phyloP scores from a whole-genome alignment of 2,113 vertebrate species.

The Apistogramma diplotaenia region DNA sequence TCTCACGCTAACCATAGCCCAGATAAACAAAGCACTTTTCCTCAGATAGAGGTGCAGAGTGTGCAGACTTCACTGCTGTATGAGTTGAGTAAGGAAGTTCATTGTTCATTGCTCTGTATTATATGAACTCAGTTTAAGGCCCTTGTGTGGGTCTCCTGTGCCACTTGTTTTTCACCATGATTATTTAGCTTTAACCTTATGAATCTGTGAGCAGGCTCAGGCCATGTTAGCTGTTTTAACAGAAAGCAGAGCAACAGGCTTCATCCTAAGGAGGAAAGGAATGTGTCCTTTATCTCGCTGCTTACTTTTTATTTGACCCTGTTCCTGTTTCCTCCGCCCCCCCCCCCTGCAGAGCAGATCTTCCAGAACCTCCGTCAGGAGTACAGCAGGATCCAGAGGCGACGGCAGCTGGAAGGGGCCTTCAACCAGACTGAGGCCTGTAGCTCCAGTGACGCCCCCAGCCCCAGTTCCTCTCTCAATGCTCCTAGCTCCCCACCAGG shows the following conservation, averaged over 20 bases:
- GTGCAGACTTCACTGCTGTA: background rate
- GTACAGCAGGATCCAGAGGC: slow-evolving; percentile 89
- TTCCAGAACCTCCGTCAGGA: slow-evolving; percentile 93
- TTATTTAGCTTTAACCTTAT: background rate
- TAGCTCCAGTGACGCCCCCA: slow-evolving; percentile 78
- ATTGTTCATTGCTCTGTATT: background rate
- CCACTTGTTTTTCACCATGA: background rate
- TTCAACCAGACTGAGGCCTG: slow-evolving; percentile 87
- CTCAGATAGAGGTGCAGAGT: slow-evolving; percentile 39
- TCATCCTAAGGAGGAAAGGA: background rate
- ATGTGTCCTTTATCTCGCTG: background rate
- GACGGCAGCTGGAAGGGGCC: slow-evolving; percentile 88
- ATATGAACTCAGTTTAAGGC: slow-evolving; percentile 29
- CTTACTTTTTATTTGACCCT: slow-evolving; percentile 9
- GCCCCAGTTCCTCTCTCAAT: slow-evolving; percentile 77
- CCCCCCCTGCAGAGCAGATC: slow-evolving; percentile 83
- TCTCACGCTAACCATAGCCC: slow-evolving; percentile 41
- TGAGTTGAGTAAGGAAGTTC: background rate
- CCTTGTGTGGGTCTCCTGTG: background rate
- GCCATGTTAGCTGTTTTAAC: background rate
- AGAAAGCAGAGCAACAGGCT: background rate
- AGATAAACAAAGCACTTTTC: slow-evolving; percentile 62
- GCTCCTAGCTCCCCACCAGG: slow-evolving; percentile 88
- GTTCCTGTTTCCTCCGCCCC: background rate
- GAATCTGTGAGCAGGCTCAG: background rate